These are phyloP conservation scores for Pseudomyrmex pallidus DNA, from an alignment of 1,140 invertebrate genomes.

Conservation along the genomic window DNA sequence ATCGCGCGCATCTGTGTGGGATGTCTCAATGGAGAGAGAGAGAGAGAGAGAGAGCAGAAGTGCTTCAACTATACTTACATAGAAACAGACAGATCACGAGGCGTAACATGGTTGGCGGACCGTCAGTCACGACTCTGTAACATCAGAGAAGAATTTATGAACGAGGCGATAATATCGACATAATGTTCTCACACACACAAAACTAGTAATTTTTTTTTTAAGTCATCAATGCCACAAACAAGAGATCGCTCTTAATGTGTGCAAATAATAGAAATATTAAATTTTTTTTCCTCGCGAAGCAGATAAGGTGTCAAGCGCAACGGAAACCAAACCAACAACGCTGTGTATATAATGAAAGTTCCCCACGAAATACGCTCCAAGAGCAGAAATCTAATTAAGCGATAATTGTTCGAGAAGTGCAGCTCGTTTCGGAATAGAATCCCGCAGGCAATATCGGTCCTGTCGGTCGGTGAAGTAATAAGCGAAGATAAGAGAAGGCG, in stretches of 20 bases:
- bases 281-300: neutral
- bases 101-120: constrained; percentile 75
- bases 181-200: neutral
- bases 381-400: constrained; percentile 50
- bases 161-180: neutral
- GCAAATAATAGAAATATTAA: constrained; percentile 8
- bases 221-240: neutral
- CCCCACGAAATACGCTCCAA: neutral
- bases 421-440: constrained; percentile 33
- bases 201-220: neutral
- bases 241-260: neutral
- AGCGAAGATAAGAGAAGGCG: constrained; percentile 43
- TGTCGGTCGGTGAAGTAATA: constrained; percentile 43
- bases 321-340: constrained; percentile 5
- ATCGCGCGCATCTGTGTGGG: too few relatives aligned
- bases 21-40: neutral
- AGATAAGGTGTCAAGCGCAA: neutral
- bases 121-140: constrained; percentile 68
- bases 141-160: too few relatives aligned
- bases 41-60: neutral
- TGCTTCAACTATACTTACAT: constrained; percentile 76
- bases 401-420: constrained; percentile 38
- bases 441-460: constrained; percentile 30
- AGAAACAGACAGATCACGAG: constrained; percentile 76
- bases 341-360: neutral